These are phyloP conservation scores for Gymnarchus niloticus DNA, from an alignment of 2,113 vertebrate species.

Conservation along the genomic window DNA sequence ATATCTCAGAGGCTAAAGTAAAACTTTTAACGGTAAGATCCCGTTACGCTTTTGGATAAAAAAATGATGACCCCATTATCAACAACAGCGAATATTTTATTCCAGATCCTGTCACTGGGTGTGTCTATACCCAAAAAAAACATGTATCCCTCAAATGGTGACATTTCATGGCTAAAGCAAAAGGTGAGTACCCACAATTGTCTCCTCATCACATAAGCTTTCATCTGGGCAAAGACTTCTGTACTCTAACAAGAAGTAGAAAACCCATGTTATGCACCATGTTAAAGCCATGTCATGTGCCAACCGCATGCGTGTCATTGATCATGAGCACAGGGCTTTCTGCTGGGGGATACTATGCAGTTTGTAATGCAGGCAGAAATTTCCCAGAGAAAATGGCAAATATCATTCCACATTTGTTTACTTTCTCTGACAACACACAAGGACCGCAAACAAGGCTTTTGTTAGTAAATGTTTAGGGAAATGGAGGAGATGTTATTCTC, in stretches of 20 bases:
- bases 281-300: background rate
- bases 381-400: background rate
- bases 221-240: background rate
- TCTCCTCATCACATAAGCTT: background rate
- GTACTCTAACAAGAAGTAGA: background rate
- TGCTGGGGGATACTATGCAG: background rate
- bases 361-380: background rate
- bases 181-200: no score
- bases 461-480: conserved; percentile 9
- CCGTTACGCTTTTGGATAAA: background rate
- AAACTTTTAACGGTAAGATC: background rate
- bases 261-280: background rate
- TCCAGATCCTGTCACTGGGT: background rate
- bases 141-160: background rate
- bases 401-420: background rate
- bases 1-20: background rate
- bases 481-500: background rate
- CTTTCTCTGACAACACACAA: background rate
- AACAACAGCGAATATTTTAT: conserved; percentile 2
- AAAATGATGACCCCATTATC: background rate
- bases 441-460: background rate
- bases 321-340: background rate
- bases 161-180: background rate
- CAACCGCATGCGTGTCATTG: background rate
- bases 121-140: background rate